phyloP scores from a whole-genome alignment of 2,113 vertebrate genomes.

The Macrotus californicus region DNA sequence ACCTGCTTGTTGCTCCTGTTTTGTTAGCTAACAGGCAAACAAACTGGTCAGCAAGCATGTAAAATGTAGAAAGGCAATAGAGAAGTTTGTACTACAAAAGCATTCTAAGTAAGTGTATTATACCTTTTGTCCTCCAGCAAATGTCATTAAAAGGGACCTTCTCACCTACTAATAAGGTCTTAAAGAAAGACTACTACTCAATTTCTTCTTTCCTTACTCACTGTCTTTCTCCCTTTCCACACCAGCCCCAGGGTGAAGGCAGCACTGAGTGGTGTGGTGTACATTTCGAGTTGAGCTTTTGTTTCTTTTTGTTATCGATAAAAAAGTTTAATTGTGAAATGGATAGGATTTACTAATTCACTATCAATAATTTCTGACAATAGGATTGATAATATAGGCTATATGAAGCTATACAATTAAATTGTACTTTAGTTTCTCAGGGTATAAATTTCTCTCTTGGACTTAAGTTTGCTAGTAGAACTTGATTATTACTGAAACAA shows the following conservation, averaged over 20 bases:
- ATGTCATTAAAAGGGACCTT: neutral
- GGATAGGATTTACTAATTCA: neutral
- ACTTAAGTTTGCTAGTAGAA: neutral
- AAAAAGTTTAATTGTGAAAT: neutral
- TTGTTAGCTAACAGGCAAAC: neutral
- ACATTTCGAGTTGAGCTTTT: neutral
- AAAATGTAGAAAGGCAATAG: neutral
- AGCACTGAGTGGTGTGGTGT: neutral
- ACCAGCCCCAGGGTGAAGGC: neutral
- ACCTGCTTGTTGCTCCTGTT: neutral
- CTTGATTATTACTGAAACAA: neutral
- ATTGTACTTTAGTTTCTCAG: neutral
- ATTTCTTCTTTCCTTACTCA: neutral
- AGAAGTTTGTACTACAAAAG: neutral
- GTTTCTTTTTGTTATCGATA: neutral
- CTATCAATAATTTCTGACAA: neutral
- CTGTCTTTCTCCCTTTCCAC: neutral
- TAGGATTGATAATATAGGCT: neutral
- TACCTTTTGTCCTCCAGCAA: neutral
- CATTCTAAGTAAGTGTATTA: neutral
- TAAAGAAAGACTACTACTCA: neutral
- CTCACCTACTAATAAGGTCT: neutral
- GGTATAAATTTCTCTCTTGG: neutral
- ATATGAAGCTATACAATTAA: neutral
- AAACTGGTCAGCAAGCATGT: neutral